A percentile compares a stretch with the other conserved stretches of the same genome.
phyloP scores from a whole-genome alignment of 2,888 invertebrate genomes.

The Euplagia quadripunctaria region DNA sequence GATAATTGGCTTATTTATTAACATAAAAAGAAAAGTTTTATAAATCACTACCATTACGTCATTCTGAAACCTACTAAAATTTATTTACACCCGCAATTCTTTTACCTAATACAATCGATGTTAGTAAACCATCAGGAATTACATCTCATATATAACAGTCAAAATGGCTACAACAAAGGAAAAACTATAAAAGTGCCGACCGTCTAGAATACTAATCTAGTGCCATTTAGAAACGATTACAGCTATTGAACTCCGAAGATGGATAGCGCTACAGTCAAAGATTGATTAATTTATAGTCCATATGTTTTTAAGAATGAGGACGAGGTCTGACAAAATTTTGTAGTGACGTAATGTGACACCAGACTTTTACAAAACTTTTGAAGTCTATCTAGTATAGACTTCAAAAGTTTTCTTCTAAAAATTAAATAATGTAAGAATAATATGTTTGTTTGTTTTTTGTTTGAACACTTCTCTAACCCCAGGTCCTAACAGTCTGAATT shows the following conservation, averaged over 20 bases:
- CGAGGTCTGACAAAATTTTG: no score
- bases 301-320: not conserved
- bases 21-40: no score
- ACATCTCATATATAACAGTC: conserved; percentile 16
- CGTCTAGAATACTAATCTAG: conserved; percentile 47
- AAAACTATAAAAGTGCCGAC: conserved; percentile 46
- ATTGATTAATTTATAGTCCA: conserved; percentile 53
- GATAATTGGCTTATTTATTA: no score
- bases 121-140: conserved; percentile 22
- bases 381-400: no score
- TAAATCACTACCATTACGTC: not conserved
- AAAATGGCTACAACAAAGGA: conserved; percentile 38
- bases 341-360: no score
- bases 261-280: conserved; percentile 31
- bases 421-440: no score
- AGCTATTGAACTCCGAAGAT: conserved; percentile 42
- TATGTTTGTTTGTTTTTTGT: no score
- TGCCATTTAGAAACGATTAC: conserved; percentile 47
- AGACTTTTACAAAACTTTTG: no score
- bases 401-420: no score
- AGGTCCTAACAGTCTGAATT: no score
- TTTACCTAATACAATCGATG: conserved; percentile 17
- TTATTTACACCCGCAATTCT: not conserved
- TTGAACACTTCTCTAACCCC: no score
- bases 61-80: not conserved